phyloP scores from a whole-genome alignment of 2,888 invertebrate genomes.

The Mycalesis mineus region DNA sequence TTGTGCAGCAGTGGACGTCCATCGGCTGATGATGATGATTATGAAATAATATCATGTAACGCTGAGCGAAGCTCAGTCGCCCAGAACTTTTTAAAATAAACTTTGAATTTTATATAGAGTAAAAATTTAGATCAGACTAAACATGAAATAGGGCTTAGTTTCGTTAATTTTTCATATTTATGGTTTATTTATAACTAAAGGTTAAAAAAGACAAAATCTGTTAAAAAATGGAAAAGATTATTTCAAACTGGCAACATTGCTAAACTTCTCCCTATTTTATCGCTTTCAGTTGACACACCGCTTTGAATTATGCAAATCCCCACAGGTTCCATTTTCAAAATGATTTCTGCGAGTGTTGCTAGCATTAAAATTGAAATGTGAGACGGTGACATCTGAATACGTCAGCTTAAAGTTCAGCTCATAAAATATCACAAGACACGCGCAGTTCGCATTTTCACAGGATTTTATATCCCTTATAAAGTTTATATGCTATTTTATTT shows the following conservation, averaged over 20 bases:
- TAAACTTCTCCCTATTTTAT: background rate
- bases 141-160: too few relatives aligned
- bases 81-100: too few relatives aligned
- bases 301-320: constrained; percentile 15
- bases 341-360: background rate
- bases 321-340: constrained; percentile 4
- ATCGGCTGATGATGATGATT: too few relatives aligned
- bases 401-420: background rate
- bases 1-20: too few relatives aligned
- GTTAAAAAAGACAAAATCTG: background rate
- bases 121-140: too few relatives aligned
- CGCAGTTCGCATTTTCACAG: background rate
- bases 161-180: too few relatives aligned
- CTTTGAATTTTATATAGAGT: too few relatives aligned
- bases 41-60: too few relatives aligned
- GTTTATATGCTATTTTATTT: background rate
- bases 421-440: background rate
- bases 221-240: background rate
- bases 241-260: background rate
- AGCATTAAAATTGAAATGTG: constrained; percentile 9
- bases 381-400: background rate
- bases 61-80: too few relatives aligned
- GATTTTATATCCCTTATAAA: background rate
- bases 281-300: background rate
- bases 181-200: too few relatives aligned